Percentiles rank a stretch among this genome's conserved stretches.
phyloP scores from a whole-genome alignment of 2,797 vertebrate species.

The Meriones psammophilus region DNA sequence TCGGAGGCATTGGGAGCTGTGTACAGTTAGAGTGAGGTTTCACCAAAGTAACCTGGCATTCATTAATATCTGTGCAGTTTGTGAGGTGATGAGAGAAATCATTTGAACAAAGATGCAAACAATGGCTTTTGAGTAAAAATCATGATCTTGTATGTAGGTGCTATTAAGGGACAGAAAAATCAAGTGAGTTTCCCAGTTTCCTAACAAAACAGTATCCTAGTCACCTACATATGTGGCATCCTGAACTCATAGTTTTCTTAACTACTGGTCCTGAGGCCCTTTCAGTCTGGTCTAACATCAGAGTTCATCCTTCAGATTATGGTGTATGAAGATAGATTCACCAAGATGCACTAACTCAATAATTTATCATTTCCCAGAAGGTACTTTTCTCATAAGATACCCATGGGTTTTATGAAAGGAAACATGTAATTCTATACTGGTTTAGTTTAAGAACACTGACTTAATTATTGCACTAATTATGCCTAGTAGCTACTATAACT shows the following conservation, averaged over 20 bases:
- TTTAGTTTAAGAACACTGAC: neutral
- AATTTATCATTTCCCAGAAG: neutral
- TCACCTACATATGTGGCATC: neutral
- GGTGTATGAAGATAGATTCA: neutral
- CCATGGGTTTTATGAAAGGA: neutral
- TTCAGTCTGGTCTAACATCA: neutral
- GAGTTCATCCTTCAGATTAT: neutral
- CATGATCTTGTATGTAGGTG: neutral
- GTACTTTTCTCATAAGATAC: neutral
- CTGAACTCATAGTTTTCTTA: neutral
- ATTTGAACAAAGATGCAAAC: constrained; percentile 19
- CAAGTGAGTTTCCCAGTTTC: constrained; percentile 3
- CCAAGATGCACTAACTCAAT: neutral
- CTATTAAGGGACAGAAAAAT: neutral
- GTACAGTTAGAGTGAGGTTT: neutral
- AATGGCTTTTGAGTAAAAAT: neutral
- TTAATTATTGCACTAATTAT: constrained; percentile 12
- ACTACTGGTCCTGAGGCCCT: neutral
- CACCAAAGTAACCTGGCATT: neutral
- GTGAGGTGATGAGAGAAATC: neutral
- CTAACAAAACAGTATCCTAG: neutral
- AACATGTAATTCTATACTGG: neutral
- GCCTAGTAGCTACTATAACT: neutral
- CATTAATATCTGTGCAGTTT: neutral
- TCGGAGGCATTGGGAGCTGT: neutral